Evolutionary conservation across 2,888 invertebrate genomes (phyloP).

Genomic region (Chrysotoxum bicinctum): DNA sequence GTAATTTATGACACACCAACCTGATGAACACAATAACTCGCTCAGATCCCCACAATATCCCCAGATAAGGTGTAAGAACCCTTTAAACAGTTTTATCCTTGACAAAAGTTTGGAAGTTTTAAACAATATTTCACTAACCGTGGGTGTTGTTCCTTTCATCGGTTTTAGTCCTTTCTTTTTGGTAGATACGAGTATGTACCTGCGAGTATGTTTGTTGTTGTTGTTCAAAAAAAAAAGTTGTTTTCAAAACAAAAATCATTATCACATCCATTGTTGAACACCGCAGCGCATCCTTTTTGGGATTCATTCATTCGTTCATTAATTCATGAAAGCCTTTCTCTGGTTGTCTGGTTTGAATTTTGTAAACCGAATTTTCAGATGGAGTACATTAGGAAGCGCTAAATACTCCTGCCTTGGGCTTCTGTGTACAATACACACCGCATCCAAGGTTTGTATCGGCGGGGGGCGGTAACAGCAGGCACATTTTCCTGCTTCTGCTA

Average conservation of each 20-base stretch:
- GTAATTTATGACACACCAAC: no score
- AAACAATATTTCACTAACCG: neutral
- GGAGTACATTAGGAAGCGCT: neutral
- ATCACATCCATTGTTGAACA: slow-evolving; percentile 21
- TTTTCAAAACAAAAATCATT: slow-evolving; percentile 45
- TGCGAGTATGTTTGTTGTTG: neutral
- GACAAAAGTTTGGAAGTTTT: no score
- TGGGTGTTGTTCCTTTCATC: neutral
- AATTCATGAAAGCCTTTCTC: slow-evolving; percentile 26
- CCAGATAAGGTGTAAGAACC: no score
- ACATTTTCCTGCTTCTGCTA: neutral
- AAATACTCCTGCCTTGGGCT: neutral
- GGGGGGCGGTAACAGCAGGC: neutral
- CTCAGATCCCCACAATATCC: no score
- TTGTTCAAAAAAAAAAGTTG: neutral
- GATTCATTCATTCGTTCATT: slow-evolving; percentile 45
- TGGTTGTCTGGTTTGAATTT: slow-evolving; percentile 45
- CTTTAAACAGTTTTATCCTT: no score
- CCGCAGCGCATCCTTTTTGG: slow-evolving; percentile 25
- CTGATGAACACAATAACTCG: no score
- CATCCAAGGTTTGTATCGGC: neutral
- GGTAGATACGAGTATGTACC: no score
- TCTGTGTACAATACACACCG: neutral
- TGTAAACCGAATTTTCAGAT: slow-evolving; percentile 46
- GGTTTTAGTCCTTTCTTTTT: neutral